Evolutionary conservation across 2,113 vertebrate genomes (phyloP), one percentile per base, ranked within the genome.

Genomic region (Verasper variegatus): DNA sequence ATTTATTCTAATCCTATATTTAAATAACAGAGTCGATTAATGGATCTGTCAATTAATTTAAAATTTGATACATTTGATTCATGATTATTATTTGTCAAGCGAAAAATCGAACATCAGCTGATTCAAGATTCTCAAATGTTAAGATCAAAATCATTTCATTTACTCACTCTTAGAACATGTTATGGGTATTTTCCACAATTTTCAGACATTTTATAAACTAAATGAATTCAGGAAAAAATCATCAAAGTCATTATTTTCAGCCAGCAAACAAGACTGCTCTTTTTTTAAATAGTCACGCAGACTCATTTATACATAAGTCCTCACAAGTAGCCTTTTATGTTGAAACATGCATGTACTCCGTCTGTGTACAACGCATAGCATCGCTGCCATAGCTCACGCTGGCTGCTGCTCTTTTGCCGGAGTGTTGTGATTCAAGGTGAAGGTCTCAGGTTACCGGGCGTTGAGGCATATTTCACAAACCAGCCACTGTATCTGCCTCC

Each of bases 391-490:
- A 51, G 74, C 76, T 71, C 21, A 10, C 45, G 12, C 65, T 76
- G 67, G 42, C 81, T 63, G 64, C 84, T 6, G 78, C 81, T 62
- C 65, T 68, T 68, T 49, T 67, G 71, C 58, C 49, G 3, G 21
- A 74, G 54, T 84, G 72, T 88, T 88, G 81, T 73, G 64, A 86
- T 68, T 88, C 68, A 85, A 89, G 87, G 84, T 86, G 82, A 90
- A 68, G 83, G 58, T 86, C 84, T 92, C 88, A 55, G 62, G 82
- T 89, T 93, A 80, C 89, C 0, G 23, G 78, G 79, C 76, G 61
- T 87, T 76, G 58, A 66, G 71, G 57, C 70, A 37, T 54, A 83
- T 89, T 88, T 86, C 88, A 90, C 92, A 90, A 87, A 86, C 84
- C 80, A 31, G 79, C 85, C 87, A 80, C 84, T 91, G 86, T 88